Conservation (phyloP, 2,888 invertebrate species). For the Nephrotoma guestfalica region DNA sequence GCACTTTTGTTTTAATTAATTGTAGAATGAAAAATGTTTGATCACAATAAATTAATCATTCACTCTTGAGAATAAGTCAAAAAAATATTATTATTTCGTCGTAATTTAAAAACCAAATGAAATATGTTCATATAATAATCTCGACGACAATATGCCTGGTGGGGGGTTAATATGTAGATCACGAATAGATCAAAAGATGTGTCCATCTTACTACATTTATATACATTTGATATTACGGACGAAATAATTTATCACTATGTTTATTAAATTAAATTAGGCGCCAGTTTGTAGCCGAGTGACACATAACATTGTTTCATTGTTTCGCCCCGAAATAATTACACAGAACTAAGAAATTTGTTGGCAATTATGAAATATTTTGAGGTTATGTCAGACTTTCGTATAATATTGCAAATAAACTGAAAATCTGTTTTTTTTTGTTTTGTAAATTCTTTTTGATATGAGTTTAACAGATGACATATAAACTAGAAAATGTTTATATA, state of each 20-base stretch:
- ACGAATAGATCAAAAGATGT: background rate
- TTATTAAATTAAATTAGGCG: background rate
- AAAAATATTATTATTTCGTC: background rate
- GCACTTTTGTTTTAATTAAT: background rate
- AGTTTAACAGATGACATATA: background rate
- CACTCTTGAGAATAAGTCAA: background rate
- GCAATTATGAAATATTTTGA: background rate
- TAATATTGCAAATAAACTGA: background rate
- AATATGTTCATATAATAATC: background rate
- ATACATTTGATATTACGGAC: background rate
- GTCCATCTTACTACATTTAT: background rate
- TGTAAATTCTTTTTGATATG: background rate
- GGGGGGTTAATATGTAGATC: background rate
- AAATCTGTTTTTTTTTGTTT: background rate
- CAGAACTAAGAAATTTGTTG: background rate
- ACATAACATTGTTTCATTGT: background rate
- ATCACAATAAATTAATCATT: background rate
- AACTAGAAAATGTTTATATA: background rate
- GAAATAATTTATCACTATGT: background rate
- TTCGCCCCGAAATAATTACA: background rate
- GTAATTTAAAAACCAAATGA: background rate
- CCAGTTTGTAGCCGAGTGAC: background rate
- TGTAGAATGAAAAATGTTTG: background rate
- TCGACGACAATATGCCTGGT: background rate
- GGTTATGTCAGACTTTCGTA: background rate